Evolutionary conservation across 2,888 invertebrate species (phyloP), one percentile per base, ranked within the genome.

Genomic region (Chrysopilus asiliformis): DNA sequence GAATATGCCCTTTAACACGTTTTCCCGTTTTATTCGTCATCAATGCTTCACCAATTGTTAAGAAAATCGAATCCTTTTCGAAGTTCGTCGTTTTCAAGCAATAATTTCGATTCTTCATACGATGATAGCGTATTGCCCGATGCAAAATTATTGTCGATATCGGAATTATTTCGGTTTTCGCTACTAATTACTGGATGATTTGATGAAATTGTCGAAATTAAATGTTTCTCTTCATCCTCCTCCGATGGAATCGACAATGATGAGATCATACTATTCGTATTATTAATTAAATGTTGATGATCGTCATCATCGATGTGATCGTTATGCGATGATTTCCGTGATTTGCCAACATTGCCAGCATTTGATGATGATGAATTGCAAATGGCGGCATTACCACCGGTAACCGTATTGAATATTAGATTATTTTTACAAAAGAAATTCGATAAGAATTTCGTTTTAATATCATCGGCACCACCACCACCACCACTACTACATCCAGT

Each of bases 21-120:
- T n/a, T n/a, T n/a, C n/a, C n/a, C n/a, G 30, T 30, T 15, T 30
- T 30, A 6, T 31, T 31, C 19, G 31, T 31, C 12, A 9, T 18
- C n/a, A 4, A n/a, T n/a, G 15, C 5, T 34, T 49, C 49, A 55
- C 55, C 53, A 55, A 38, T 55, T 55, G 40, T 53, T 53, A n/a
- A 55, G 47, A 45, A 55, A 55, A 42, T 55, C 55, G 43, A 55
- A 55, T 31, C 53, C 53, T 22, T 49, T 53, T 17, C 48, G 45
- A 14, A 53, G 36, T 35, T 45, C 48, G 20, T 47, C 44, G 6
- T 6, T 18, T 19, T 38, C 27, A 10, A 38, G 28, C 19, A 29
- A 26, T 7, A 28, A 29, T 25, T 33, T 25, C 25, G 24, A 34
- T 15, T 34, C 38, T 13, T 32, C 31, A 25, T 35, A 32, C 14